Evolutionary conservation across 2,888 invertebrate genomes (phyloP).

Genomic region (Rotaria socialis): DNA sequence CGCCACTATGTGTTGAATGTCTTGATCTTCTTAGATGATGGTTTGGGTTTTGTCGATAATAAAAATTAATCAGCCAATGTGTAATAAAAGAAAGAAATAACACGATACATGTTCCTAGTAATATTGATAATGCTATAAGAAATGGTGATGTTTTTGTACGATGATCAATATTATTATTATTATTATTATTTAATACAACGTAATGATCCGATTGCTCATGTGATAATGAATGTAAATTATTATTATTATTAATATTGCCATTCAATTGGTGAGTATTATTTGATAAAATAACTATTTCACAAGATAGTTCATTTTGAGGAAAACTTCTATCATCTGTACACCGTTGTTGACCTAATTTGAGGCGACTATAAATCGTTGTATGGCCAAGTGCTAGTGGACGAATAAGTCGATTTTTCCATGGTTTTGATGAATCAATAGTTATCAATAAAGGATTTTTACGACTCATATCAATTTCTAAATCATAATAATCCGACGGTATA

Average conservation of each 20-base stretch:
- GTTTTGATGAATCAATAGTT: neutral
- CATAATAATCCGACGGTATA: neutral
- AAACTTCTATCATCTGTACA: constrained; percentile 15
- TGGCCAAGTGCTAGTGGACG: constrained; percentile 5
- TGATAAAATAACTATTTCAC: neutral
- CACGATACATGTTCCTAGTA: constrained; percentile 16
- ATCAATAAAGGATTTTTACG: neutral
- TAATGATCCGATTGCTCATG: neutral
- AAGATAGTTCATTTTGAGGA: neutral
- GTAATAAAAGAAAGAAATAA: neutral
- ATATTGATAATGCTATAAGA: neutral
- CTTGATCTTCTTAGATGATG: neutral
- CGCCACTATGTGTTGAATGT: constrained; percentile 16
- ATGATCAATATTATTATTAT: neutral
- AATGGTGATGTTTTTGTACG: neutral
- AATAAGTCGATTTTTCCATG: neutral
- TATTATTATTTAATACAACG: constrained; percentile 29
- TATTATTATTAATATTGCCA: neutral
- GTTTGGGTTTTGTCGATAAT: neutral
- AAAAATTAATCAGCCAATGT: neutral
- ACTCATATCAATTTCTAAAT: neutral
- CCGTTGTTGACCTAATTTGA: constrained; percentile 17
- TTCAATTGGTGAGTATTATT: neutral
- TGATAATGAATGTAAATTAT: neutral
- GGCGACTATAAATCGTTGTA: neutral